A percentile compares a stretch with the other conserved stretches of the same genome.
These are phyloP conservation scores for Ardeotis arabs DNA, from an alignment of 2,113 vertebrate species.

Conservation along the genomic window DNA sequence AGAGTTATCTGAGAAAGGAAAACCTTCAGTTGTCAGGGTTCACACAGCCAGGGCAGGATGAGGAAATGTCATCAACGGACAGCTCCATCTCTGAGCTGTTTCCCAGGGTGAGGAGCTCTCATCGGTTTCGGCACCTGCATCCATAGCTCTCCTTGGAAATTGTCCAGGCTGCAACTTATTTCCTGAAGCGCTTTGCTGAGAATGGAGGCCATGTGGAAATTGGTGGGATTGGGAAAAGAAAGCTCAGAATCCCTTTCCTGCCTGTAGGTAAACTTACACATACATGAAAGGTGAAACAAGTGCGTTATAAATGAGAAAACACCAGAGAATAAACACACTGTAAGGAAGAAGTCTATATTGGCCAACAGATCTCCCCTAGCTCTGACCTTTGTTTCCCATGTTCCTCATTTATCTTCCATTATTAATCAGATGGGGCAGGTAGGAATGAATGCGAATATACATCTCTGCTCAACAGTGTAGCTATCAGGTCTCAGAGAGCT, in stretches of 20 bases:
- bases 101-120: not conserved
- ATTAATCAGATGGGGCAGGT: not conserved
- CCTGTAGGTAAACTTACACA: not conserved
- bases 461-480: not conserved
- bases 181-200: not conserved
- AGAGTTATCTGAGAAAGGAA: not conserved
- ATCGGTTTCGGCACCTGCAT: not conserved
- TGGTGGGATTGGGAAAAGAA: not conserved
- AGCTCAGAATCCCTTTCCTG: not conserved
- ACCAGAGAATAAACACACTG: not conserved
- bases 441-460: not conserved
- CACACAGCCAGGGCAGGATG: not conserved
- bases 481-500: not conserved
- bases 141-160: not conserved
- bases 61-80: not conserved
- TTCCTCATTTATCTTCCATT: not conserved
- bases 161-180: not conserved
- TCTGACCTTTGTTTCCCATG: not conserved
- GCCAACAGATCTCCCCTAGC: not conserved
- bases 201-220: not conserved
- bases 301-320: not conserved
- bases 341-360: not conserved
- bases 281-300: not conserved
- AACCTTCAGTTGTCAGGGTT: not conserved
- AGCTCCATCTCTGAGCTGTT: not conserved